Conservation (phyloP, 2,113 vertebrate genomes). For the Myiozetetes cayanensis region DNA sequence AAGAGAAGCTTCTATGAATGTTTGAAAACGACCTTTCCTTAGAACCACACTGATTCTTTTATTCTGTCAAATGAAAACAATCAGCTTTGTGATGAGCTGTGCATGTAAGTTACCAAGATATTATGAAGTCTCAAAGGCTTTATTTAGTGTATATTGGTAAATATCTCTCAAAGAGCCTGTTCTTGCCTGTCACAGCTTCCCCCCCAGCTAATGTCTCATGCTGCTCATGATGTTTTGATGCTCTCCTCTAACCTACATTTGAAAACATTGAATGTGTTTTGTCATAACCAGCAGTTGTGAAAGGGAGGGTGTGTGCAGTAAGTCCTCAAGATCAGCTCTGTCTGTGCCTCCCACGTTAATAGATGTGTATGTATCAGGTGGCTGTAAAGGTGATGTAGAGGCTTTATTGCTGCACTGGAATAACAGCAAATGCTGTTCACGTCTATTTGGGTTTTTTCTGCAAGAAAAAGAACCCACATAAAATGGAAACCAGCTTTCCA, state of each 20-base stretch:
- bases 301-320: not conserved
- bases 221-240: not conserved
- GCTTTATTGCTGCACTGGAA: not conserved
- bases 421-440: not conserved
- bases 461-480: not conserved
- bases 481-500: not conserved
- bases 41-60: not conserved
- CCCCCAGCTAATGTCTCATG: not conserved
- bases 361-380: not conserved
- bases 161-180: not conserved
- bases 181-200: not conserved
- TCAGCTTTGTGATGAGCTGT: not conserved
- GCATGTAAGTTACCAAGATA: not conserved
- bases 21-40: not conserved
- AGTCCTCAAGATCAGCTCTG: not conserved
- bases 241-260: not conserved
- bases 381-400: not conserved
- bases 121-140: not conserved
- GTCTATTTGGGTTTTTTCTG: not conserved
- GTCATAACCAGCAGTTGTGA: not conserved
- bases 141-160: not conserved
- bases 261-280: not conserved
- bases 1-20: not conserved
- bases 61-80: not conserved
- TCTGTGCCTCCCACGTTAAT: not conserved